A percentile compares a stretch with the other conserved stretches of the same genome.
phyloP scores from a whole-genome alignment of 2,888 invertebrate species.

The Ectemnius continuus region DNA sequence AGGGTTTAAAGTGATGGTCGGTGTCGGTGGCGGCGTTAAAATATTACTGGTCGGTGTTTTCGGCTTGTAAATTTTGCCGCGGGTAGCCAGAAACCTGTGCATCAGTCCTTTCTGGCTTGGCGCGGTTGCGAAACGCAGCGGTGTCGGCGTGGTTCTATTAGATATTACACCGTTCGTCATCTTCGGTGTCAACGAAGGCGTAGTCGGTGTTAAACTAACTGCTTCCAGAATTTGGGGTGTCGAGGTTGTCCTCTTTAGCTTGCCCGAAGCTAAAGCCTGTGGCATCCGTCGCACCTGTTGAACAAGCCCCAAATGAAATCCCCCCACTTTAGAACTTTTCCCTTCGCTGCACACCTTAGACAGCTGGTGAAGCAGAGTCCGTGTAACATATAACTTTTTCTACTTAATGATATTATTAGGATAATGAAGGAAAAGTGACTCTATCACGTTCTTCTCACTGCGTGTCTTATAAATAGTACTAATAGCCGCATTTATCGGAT shows the following conservation, averaged over 20 bases:
- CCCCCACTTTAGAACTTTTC: too few species aligned
- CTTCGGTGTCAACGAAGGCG: constrained; percentile 64
- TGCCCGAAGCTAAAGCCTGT: constrained; percentile 69
- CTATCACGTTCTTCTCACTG: too few species aligned
- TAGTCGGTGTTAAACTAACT: constrained; percentile 50
- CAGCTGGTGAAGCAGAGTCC: background rate
- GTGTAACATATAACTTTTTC: too few species aligned
- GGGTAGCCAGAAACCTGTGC: constrained; percentile 88
- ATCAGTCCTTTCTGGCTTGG: constrained; percentile 88
- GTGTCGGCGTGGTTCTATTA: constrained; percentile 67
- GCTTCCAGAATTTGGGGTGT: constrained; percentile 73
- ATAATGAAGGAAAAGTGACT: too few species aligned
- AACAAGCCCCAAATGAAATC: background rate
- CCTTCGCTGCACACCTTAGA: too few species aligned
- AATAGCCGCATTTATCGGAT: too few species aligned
- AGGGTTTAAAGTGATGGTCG: constrained; percentile 66
- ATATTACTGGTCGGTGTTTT: constrained; percentile 52
- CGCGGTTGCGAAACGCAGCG: constrained; percentile 82
- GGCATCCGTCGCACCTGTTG: constrained; percentile 72
- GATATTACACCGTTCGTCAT: constrained; percentile 75
- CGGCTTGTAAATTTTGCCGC: constrained; percentile 82
- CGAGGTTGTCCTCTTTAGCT: constrained; percentile 72
- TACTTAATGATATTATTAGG: too few species aligned
- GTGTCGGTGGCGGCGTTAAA: constrained; percentile 58
- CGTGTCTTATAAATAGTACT: too few species aligned